Evolutionary conservation across 2,797 vertebrate species (phyloP), one percentile per base, ranked within the genome.

Genomic region (Mormyrops boulengeri): DNA sequence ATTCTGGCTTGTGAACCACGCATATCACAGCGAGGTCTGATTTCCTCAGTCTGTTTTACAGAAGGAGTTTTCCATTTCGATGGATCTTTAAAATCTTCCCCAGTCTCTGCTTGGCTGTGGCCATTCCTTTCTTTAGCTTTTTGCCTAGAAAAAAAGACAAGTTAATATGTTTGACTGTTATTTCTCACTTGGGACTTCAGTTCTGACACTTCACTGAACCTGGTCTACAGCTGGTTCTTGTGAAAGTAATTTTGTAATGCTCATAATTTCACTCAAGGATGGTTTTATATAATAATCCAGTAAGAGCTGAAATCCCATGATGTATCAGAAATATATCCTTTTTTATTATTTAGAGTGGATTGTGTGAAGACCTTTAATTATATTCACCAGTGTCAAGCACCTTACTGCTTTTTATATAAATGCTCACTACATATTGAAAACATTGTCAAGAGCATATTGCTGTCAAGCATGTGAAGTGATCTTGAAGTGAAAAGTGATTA

Each of bases 21-120:
- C 94, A 94, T 94, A 93, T 93, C 91, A 93, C 89, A 90, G 60
- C 62, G 57, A 50, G 93, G 91, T 50, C 85, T 95, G 96, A 98
- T 7, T 19, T 49, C 44, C 82, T 49, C 52, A 4, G 17, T 30
- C 38, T 47, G 57, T 66, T 26, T 49, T 50, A 99, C 96, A 99
- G 97, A 91, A 99, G 97, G 93, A 99, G 97, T 93, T 99, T 99
- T 92, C 98, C 98, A 0, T 99, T 99, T 95, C 98, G 97, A 95
- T 99, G 98, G 94, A 99, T 99, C 96, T 99, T 99, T 96, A 99
- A 96, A 95, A 99, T 99, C 96, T 99, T 99, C 95, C 98, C 98
- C 85, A 99, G 98, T 97, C 98, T 98, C 96, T 99, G 98, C 96
- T 99, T 99, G 94, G 98, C 98, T 7, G 98, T 99, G 69, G 98